A percentile compares a stretch with the other conserved stretches of the same genome.
phyloP scores from a whole-genome alignment of 2,888 invertebrate genomes.

The Schizaphis graminum region DNA sequence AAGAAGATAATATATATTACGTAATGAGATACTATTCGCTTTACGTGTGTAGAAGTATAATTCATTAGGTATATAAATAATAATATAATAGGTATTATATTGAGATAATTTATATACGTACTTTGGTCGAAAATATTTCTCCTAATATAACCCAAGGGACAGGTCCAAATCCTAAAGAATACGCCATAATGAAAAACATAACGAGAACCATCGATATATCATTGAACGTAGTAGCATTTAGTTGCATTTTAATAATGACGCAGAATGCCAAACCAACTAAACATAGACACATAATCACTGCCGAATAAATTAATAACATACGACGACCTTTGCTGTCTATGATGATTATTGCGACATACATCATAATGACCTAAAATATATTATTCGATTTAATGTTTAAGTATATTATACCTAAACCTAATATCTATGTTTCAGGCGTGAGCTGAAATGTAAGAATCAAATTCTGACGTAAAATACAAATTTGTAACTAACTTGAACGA shows the following conservation, averaged over 20 bases:
- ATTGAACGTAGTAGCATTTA: background rate
- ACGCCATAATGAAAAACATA: background rate
- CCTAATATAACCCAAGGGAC: conserved; percentile 16
- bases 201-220: background rate
- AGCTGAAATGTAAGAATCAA: too few species aligned
- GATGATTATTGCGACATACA: conserved; percentile 78
- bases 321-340: conserved; percentile 87
- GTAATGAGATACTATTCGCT: too few species aligned
- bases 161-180: conserved; percentile 13
- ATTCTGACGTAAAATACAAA: too few species aligned
- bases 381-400: too few species aligned
- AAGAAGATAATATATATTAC: background rate
- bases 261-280: conserved; percentile 80
- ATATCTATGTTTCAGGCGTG: too few species aligned
- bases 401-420: too few species aligned
- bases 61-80: too few species aligned
- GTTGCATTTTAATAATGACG: conserved; percentile 73
- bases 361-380: conserved; percentile 73
- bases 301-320: conserved; percentile 82
- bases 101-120: background rate
- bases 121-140: conserved; percentile 11
- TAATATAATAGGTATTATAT: too few species aligned
- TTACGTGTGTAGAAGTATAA: too few species aligned
- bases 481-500: too few species aligned
- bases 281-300: conserved; percentile 80